These are phyloP conservation scores for Corythoichthys haematopterus DNA, from an alignment of 2,113 vertebrate genomes.

Conservation along the genomic window DNA sequence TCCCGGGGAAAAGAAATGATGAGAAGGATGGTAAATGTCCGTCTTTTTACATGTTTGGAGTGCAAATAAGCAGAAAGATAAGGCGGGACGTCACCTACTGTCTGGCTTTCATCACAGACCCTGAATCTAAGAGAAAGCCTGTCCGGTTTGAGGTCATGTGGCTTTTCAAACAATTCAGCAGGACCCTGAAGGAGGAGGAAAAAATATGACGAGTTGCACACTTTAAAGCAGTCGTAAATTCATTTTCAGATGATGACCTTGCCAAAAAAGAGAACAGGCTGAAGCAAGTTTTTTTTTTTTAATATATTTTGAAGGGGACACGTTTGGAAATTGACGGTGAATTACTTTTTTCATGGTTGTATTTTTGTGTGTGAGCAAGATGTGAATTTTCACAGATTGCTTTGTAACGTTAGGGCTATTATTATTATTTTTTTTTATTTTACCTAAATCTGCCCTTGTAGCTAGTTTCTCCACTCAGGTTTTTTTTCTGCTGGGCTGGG, in stretches of 20 bases:
- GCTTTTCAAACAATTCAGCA: slow-evolving; percentile 34
- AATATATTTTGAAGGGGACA: neutral
- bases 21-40: slow-evolving; percentile 26
- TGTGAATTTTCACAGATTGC: no score
- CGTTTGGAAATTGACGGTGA: neutral
- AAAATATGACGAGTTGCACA: slow-evolving; percentile 10
- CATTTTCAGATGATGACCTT: neutral
- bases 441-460: no score
- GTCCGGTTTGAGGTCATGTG: slow-evolving; percentile 32
- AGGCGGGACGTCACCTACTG: slow-evolving; percentile 52
- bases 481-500: no score
- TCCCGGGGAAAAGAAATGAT: slow-evolving; percentile 52
- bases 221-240: slow-evolving; percentile 7
- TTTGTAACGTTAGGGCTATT: no score
- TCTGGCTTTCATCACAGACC: slow-evolving; percentile 65
- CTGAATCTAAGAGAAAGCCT: slow-evolving; percentile 14
- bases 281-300: neutral
- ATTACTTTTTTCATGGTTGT: no score
- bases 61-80: slow-evolving; percentile 71
- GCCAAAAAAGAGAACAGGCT: neutral
- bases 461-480: no score
- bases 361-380: no score
- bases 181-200: slow-evolving; percentile 42
- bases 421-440: no score
- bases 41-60: slow-evolving; percentile 54